These are phyloP conservation scores for Bombus difficillimus DNA, from an alignment of 1,140 invertebrate genomes.

Conservation along the genomic window DNA sequence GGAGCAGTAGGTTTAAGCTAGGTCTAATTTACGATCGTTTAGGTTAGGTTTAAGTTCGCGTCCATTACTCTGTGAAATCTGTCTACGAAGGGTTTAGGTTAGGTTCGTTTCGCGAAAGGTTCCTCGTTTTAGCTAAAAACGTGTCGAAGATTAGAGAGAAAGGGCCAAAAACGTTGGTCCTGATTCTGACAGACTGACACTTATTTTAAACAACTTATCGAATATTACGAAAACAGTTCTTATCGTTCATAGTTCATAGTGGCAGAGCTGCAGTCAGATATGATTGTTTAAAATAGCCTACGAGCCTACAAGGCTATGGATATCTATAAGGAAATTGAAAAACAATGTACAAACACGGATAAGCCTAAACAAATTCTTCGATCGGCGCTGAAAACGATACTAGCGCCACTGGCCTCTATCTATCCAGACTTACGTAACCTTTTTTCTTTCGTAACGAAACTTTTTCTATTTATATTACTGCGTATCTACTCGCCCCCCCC, in stretches of 20 bases:
- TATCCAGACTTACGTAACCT: neutral
- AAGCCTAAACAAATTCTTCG: neutral
- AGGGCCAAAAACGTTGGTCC: neutral
- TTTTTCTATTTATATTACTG: neutral
- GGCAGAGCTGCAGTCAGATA: neutral
- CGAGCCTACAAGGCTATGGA: neutral
- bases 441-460: neutral
- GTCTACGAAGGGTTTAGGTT: neutral
- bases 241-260: neutral
- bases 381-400: neutral
- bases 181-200: fast-evolving
- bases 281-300: neutral
- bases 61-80: neutral
- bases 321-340: neutral
- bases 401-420: neutral
- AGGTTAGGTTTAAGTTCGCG: neutral
- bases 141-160: neutral
- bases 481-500: no score
- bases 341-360: neutral
- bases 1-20: neutral
- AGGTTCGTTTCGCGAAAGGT: neutral
- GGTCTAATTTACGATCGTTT: neutral
- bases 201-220: neutral
- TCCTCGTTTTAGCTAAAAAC: neutral
- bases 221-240: neutral